Base-by-base conservation (phyloP, 2,113 vertebrate species). In the Pampusana beccarii region DNA sequence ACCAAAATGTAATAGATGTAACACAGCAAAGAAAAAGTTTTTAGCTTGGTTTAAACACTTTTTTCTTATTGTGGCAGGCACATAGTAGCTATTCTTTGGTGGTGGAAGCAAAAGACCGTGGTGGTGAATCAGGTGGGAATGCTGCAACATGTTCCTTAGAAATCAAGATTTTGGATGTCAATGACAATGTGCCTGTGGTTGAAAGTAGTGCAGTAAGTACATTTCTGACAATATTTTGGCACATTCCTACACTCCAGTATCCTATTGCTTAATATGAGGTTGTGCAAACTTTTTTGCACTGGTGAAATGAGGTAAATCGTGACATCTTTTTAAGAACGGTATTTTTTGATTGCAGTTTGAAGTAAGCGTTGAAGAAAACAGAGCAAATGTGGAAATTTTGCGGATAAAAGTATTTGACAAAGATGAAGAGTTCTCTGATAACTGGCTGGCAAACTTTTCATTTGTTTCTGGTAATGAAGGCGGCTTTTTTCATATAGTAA, bases 381-480 rank as follows among this genome's bases (percentile, higher is more conserved):
- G 92, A 28, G 84, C 95, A 72, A 97, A 98, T 28, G 94, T 98
- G 73, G 99, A 99, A 97, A 98, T 99, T 26, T 65, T 99, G 88
- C 98, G 98, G 77, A 98, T 99, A 75, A 98, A 98, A 97, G 98
- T 98, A 11, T 71, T 95, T 6, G 99, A 99, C 77, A 88, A 64
- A 36, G 99, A 99, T 95, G 90, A 98, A 87, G 88, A 98, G 15
- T 87, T 98, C 92, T 98, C 99, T 8, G 99, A 99, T 50, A 99
- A 99, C 91, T 99, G 99, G 99, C 77, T 98, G 69, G 99, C 99
- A 13, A 98, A 98, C 29, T 99, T 98, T 46, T 86, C 97, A 2
- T 98, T 99, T 19, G 51, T 97, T 28, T 99, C 99, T 33, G 99
- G 99, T 54, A 99, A 99, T 5, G 99, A 99, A 95, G 98, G 16